Evolutionary conservation across 2,888 invertebrate species (phyloP), one percentile per base, ranked within the genome.

Genomic region (Diplazon laetatorius): DNA sequence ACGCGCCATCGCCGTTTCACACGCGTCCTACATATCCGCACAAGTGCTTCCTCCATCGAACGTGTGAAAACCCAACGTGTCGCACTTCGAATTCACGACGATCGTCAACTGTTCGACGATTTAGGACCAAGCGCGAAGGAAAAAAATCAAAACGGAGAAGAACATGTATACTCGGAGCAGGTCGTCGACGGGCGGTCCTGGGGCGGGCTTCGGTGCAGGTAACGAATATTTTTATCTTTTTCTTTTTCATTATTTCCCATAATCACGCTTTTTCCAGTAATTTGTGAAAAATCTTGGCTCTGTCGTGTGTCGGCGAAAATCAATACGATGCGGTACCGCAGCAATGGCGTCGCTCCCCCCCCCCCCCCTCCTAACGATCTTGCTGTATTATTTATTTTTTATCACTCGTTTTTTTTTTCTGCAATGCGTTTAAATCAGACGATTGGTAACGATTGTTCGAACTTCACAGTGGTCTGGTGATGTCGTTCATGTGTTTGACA

Each of bases 81-180:
- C n/a, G n/a, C n/a, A n/a, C n/a, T 5, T 30, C 30, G 30, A 30
- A 30, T 6, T n/a, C n/a, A n/a, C 14, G 14, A 16, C 14, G 16
- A 35, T 55, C 16, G 8, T 2, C 14, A 8, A 35, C 55, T 55
- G 55, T 30, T 16, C 4, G 9, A 55, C 2, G 1, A 30, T 55
- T 30, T 16, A 25, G 30, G 30, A 55, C 14, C 55, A 55, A 14
- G 16, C 30, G n/a, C n/a, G n/a, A n/a, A n/a, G n/a, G n/a, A n/a
- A n/a, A n/a, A n/a, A n/a, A n/a, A n/a, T n/a, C n/a, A n/a, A n/a
- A n/a, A n/a, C n/a, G n/a, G n/a, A n/a, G n/a, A n/a, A n/a, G 30
- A 59, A 60, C 35, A 78, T 78, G 78, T 78, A 78, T 42, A 78
- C 78, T 42, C 74, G 78, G 52, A 78, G 78, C 74, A 74, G 78